Evolutionary conservation across 2,888 invertebrate genomes (phyloP).

Genomic region (Pristionchus fissidentatus): DNA sequence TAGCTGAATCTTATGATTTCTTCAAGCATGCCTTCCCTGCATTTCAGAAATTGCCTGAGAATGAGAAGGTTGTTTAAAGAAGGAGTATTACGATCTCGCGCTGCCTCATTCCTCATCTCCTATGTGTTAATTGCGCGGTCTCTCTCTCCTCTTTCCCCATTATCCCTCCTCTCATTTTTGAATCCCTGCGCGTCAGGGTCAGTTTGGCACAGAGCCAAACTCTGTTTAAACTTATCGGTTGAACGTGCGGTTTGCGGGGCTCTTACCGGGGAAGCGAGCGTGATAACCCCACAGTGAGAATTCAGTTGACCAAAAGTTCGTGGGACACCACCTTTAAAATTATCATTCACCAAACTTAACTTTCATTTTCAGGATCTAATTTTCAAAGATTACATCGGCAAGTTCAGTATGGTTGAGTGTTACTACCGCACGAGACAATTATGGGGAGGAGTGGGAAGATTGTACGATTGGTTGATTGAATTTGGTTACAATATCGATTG

Average conservation of each 20-base stretch:
- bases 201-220: too few relatives aligned
- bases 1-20: background rate
- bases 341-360: background rate
- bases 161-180: too few relatives aligned
- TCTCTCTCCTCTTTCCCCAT: too few relatives aligned
- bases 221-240: too few relatives aligned
- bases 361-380: background rate
- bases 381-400: conserved; percentile 25
- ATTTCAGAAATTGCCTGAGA: background rate
- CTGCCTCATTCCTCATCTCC: too few relatives aligned
- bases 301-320: too few relatives aligned
- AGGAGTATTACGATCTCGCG: too few relatives aligned
- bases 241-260: too few relatives aligned
- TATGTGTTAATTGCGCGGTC: too few relatives aligned
- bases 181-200: too few relatives aligned
- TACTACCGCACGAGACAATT: background rate
- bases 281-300: too few relatives aligned
- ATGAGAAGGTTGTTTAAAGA: background rate
- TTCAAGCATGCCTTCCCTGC: background rate
- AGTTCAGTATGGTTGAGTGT: background rate
- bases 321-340: background rate
- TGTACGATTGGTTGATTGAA: background rate
- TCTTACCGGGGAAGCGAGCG: too few relatives aligned
- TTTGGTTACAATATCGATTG: background rate
- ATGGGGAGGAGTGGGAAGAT: background rate